Evolutionary conservation across 2,113 vertebrate species (phyloP).

Genomic region (Semnopithecus entellus): DNA sequence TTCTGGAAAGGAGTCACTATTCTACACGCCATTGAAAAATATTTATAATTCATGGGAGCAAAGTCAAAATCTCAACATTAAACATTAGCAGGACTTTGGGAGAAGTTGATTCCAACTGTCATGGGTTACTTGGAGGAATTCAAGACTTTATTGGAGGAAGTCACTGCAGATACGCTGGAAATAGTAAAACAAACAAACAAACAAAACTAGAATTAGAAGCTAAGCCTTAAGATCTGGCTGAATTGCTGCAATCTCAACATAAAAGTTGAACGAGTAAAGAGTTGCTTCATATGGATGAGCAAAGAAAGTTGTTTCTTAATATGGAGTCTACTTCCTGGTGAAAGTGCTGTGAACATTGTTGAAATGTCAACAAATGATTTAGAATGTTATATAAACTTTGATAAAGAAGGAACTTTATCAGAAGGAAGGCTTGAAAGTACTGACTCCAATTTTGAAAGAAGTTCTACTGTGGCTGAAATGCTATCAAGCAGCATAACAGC

Average conservation of each 20-base stretch:
- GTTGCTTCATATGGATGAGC: neutral
- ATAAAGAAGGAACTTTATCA: neutral
- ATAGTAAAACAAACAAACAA: neutral
- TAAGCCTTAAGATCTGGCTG: neutral
- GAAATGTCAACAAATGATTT: neutral
- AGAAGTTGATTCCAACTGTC: neutral
- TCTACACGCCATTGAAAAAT: neutral
- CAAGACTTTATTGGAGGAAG: neutral
- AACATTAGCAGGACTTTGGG: neutral
- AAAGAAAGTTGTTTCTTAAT: neutral
- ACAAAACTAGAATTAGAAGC: neutral
- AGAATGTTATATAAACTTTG: neutral
- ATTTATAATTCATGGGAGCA: neutral
- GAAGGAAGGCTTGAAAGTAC: neutral
- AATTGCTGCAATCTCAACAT: neutral
- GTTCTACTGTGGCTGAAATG: neutral
- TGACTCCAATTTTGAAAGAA: neutral
- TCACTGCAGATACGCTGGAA: neutral
- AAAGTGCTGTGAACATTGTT: neutral
- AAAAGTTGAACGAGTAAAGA: neutral
- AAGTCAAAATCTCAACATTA: neutral
- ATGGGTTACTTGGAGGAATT: neutral
- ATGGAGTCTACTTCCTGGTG: neutral
- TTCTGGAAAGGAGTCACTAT: neutral
- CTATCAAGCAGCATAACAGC: neutral